These are phyloP conservation scores for Graphium colonna DNA, from an alignment of 2,888 invertebrate species.

Conservation along the genomic window DNA sequence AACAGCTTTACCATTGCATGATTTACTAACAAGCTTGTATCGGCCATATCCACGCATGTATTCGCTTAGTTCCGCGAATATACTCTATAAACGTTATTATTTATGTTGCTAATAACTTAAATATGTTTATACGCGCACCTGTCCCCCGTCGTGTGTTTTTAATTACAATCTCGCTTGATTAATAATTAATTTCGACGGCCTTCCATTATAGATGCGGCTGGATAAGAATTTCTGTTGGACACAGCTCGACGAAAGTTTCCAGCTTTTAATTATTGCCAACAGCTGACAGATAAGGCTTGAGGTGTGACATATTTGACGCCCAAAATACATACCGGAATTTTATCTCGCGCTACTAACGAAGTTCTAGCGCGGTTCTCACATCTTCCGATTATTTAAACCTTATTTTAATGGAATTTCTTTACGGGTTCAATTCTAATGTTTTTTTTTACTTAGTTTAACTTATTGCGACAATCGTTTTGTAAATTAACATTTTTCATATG, in stretches of 20 bases:
- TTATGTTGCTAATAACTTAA: slow-evolving; percentile 36
- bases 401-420: too few species aligned
- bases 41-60: not conserved
- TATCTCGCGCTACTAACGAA: not conserved
- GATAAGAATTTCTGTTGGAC: slow-evolving; percentile 20
- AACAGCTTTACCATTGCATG: slow-evolving; percentile 48
- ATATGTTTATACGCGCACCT: slow-evolving; percentile 48
- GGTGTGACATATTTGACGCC: slow-evolving; percentile 4
- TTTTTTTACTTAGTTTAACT: too few species aligned
- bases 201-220: slow-evolving; percentile 30
- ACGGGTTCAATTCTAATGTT: too few species aligned
- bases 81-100: slow-evolving; percentile 30
- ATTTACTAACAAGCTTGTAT: slow-evolving; percentile 39
- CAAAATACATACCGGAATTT: not conserved
- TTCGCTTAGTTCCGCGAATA: slow-evolving; percentile 27
- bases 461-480: too few species aligned
- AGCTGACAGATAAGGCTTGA: slow-evolving; percentile 16
- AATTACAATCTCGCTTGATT: slow-evolving; percentile 34
- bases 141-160: slow-evolving; percentile 36
- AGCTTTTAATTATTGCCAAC: slow-evolving; percentile 12
- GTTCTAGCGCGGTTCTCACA: too few species aligned
- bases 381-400: too few species aligned
- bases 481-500: too few species aligned
- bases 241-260: not conserved
- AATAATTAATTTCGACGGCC: slow-evolving; percentile 38